phyloP scores from a whole-genome alignment of 2,797 vertebrate genomes.

The Otus scops region DNA sequence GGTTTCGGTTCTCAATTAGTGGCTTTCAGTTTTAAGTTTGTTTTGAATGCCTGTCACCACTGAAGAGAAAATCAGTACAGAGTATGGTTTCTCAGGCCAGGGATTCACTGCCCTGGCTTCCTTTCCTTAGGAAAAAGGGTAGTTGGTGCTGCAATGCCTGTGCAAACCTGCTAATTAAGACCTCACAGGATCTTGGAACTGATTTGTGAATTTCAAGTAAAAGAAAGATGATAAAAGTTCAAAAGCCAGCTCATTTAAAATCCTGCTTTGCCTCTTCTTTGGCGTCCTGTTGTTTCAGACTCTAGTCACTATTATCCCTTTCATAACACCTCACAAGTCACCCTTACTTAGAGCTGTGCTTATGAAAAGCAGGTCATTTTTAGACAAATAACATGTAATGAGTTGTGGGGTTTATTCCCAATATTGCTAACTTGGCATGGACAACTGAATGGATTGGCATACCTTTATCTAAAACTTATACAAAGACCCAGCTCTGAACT shows the following conservation, averaged over 20 bases:
- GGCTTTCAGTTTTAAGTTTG: conserved; percentile 1
- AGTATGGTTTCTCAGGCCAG: background rate
- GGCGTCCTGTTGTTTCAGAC: background rate
- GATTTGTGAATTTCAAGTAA: background rate
- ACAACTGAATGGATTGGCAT: background rate
- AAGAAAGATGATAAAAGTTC: background rate
- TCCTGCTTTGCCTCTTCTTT: background rate
- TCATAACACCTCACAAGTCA: background rate
- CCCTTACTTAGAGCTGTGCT: background rate
- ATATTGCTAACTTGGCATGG: background rate
- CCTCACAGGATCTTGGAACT: background rate
- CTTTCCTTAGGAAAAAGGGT: background rate
- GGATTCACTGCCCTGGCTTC: background rate
- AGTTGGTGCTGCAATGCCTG: background rate
- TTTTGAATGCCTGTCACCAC: conserved; percentile 9
- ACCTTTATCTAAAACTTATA: background rate
- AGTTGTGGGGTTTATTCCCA: background rate
- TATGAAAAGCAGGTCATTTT: background rate
- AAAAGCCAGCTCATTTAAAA: background rate
- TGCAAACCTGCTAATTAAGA: conserved; percentile 13
- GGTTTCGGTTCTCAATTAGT: conserved; percentile 30
- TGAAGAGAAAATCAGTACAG: background rate
- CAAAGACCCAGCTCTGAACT: background rate
- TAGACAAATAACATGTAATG: background rate
- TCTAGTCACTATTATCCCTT: background rate